Evolutionary conservation across 2,113 vertebrate species (phyloP).

Genomic region (Climacteris rufus): DNA sequence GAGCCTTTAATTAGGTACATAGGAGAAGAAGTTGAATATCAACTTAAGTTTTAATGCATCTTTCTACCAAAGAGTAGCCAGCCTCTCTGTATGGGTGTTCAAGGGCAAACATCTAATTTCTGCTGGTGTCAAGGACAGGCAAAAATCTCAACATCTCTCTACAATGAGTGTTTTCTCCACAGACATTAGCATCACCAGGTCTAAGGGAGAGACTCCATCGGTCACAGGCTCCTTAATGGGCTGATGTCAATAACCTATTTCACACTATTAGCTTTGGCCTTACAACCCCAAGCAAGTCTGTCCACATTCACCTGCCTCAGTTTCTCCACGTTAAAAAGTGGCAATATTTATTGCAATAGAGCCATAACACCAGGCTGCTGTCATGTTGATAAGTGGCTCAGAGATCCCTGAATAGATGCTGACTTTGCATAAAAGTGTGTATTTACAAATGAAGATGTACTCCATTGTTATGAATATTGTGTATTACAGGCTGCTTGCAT

Average conservation of each 20-base stretch:
- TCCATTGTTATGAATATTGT: constrained; percentile 14
- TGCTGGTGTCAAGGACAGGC: not conserved
- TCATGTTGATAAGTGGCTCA: not conserved
- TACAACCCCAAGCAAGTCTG: not conserved
- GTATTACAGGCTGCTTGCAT: constrained; percentile 11
- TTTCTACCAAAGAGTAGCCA: not conserved
- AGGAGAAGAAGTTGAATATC: constrained; percentile 1
- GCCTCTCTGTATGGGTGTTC: not conserved
- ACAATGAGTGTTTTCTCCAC: not conserved
- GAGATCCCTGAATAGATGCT: not conserved
- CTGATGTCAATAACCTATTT: not conserved
- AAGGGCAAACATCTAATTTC: constrained; percentile 20
- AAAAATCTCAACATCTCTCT: not conserved
- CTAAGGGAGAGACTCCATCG: not conserved
- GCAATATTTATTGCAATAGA: not conserved
- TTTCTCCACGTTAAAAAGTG: not conserved
- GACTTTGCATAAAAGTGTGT: constrained; percentile 5
- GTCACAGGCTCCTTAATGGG: not conserved
- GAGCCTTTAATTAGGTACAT: not conserved
- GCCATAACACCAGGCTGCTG: not conserved
- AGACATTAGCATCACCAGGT: not conserved
- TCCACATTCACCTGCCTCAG: not conserved
- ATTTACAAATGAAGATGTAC: constrained; percentile 36
- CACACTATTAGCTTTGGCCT: not conserved
- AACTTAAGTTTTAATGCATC: not conserved